These are phyloP conservation scores for Leptinotarsa tumamoca DNA, from an alignment of 2,888 invertebrate genomes.

Conservation along the genomic window DNA sequence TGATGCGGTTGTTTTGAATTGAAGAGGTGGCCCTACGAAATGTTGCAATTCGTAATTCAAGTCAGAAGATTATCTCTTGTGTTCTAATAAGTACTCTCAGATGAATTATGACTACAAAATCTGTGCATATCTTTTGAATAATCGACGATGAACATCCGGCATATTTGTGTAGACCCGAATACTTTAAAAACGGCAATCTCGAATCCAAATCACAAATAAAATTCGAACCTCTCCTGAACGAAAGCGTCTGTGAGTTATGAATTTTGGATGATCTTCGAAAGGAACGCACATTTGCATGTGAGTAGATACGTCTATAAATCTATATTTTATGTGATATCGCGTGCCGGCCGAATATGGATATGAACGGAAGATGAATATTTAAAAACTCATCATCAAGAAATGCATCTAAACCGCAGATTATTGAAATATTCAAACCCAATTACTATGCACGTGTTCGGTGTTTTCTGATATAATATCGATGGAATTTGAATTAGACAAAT, in stretches of 20 bases:
- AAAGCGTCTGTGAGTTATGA: slow-evolving; percentile 22
- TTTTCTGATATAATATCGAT: slow-evolving; percentile 31
- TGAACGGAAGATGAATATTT: slow-evolving; percentile 60
- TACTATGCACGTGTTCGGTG: slow-evolving; percentile 51
- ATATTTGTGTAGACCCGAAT: background rate
- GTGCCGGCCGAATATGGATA: slow-evolving; percentile 60
- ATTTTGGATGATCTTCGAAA: slow-evolving; percentile 38
- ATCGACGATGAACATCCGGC: too few relatives aligned
- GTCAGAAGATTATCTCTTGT: too few relatives aligned
- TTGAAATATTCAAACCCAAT: slow-evolving; percentile 61
- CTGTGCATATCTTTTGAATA: too few relatives aligned
- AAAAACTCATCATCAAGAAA: slow-evolving; percentile 55
- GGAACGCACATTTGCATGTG: slow-evolving; percentile 61
- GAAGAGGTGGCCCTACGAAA: too few relatives aligned
- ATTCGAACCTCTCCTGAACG: background rate
- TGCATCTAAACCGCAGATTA: slow-evolving; percentile 54
- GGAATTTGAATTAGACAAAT: background rate
- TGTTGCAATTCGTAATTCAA: too few relatives aligned
- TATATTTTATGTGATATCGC: slow-evolving; percentile 60
- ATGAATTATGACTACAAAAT: too few relatives aligned
- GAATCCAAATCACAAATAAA: background rate
- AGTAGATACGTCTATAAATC: slow-evolving; percentile 48
- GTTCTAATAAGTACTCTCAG: too few relatives aligned
- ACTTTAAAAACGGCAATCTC: background rate
- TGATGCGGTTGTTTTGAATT: too few relatives aligned